Evolutionary conservation across 2,888 invertebrate genomes (phyloP).

Genomic region (Cheilosia scutellata): DNA sequence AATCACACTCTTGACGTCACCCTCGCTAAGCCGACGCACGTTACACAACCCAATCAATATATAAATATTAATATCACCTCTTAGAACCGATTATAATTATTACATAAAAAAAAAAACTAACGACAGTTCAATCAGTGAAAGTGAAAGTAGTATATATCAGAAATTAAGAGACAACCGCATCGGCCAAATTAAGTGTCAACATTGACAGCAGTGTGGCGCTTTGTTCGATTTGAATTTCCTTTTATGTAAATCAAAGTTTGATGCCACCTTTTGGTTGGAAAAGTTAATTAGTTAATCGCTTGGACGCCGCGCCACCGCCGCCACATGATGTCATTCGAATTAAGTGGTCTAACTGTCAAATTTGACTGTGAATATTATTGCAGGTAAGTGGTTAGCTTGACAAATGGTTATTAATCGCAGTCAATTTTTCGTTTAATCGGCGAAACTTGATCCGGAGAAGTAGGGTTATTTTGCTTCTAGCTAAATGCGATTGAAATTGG

Average conservation of each 20-base stretch:
- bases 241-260: slow-evolving; percentile 35
- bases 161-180: slow-evolving; percentile 26
- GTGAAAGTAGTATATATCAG: slow-evolving; percentile 57
- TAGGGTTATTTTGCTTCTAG: not conserved
- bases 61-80: not conserved
- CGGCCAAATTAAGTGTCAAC: slow-evolving; percentile 35
- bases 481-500: not conserved
- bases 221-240: slow-evolving; percentile 29
- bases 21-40: slow-evolving; percentile 2
- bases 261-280: not conserved
- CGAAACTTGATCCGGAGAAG: slow-evolving; percentile 34
- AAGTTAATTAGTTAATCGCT: slow-evolving; percentile 12
- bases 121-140: slow-evolving; percentile 46
- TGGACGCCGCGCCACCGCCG: not conserved
- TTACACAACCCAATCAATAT: slow-evolving; percentile 21
- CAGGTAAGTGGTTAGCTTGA: not conserved
- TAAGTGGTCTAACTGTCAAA: slow-evolving; percentile 55
- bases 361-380: slow-evolving; percentile 16
- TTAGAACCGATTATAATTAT: slow-evolving; percentile 28
- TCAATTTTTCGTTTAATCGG: slow-evolving; percentile 15
- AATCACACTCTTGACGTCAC: slow-evolving; percentile 14
- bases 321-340: slow-evolving; percentile 24
- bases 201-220: slow-evolving; percentile 18
- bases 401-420: slow-evolving; percentile 10
- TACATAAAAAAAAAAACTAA: not conserved